These are phyloP conservation scores for Diploptera punctata DNA, from an alignment of 2,888 invertebrate species.

Conservation along the genomic window DNA sequence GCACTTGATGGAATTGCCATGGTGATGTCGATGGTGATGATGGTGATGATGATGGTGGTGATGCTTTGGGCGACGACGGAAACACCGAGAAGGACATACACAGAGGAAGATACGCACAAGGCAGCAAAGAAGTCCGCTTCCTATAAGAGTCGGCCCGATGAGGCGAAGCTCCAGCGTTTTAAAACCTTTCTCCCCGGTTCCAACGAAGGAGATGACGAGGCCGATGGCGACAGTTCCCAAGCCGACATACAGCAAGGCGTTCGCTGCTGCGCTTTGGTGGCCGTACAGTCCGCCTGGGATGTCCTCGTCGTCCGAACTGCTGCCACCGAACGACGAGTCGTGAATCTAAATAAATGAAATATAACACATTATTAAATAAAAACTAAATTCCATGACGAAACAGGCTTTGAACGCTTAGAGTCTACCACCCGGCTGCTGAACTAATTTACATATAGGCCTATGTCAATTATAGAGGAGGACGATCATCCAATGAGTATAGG, in stretches of 20 bases:
- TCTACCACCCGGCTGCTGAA: too few species aligned
- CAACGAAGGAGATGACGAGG: constrained; percentile 87
- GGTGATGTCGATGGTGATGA: background rate
- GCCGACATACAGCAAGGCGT: constrained; percentile 84
- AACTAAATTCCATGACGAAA: too few species aligned
- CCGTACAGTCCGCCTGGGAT: constrained; percentile 47
- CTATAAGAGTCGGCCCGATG: constrained; percentile 84
- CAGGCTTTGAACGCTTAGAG: too few species aligned
- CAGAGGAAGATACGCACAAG: constrained; percentile 83
- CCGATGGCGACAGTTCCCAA: constrained; percentile 84
- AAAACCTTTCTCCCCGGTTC: constrained; percentile 88
- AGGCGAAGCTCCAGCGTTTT: constrained; percentile 84
- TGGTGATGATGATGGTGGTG: constrained; percentile 36
- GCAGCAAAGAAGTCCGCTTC: constrained; percentile 82
- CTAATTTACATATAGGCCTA: too few species aligned
- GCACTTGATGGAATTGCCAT: too few species aligned
- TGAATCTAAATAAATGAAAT: constrained; percentile 69
- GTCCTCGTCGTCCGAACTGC: constrained; percentile 67
- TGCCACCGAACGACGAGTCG: constrained; percentile 82
- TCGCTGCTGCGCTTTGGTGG: constrained; percentile 78
- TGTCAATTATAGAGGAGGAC: too few species aligned
- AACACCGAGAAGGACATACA: constrained; percentile 81
- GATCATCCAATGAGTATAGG: too few species aligned
- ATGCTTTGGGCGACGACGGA: constrained; percentile 55
- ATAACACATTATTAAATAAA: too few species aligned